These are phyloP conservation scores for Hybognathus amarus DNA, from an alignment of 2,797 vertebrate species.

Conservation along the genomic window DNA sequence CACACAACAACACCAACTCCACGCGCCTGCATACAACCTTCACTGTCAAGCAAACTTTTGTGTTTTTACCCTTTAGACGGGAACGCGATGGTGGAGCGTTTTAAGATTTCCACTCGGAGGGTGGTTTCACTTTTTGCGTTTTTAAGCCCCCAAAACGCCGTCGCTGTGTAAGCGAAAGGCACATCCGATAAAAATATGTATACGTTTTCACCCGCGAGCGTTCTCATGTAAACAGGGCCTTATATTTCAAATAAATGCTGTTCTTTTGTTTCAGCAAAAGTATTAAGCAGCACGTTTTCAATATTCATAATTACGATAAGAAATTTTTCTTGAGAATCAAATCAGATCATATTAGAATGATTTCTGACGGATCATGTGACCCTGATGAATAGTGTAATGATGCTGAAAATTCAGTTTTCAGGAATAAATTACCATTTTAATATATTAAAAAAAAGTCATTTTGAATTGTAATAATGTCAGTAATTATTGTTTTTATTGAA, in stretches of 20 bases:
- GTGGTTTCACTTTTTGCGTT: no score
- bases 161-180: no score
- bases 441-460: not conserved
- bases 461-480: not conserved
- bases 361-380: not conserved
- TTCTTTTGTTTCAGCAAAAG: not conserved
- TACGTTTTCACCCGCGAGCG: no score
- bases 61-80: no score
- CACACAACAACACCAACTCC: no score
- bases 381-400: not conserved
- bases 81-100: no score
- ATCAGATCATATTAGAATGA: not conserved
- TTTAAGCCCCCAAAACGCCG: no score
- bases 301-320: not conserved
- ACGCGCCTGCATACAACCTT: no score
- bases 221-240: no score
- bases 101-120: no score
- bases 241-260: not conserved
- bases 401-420: not conserved
- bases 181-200: no score
- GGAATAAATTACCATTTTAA: not conserved
- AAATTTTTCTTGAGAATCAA: not conserved
- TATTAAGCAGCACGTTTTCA: not conserved
- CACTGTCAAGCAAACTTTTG: no score
- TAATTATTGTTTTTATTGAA: not conserved